Conservation (phyloP, 2,797 vertebrate species). For the Scomberomorus guttatus region DNA sequence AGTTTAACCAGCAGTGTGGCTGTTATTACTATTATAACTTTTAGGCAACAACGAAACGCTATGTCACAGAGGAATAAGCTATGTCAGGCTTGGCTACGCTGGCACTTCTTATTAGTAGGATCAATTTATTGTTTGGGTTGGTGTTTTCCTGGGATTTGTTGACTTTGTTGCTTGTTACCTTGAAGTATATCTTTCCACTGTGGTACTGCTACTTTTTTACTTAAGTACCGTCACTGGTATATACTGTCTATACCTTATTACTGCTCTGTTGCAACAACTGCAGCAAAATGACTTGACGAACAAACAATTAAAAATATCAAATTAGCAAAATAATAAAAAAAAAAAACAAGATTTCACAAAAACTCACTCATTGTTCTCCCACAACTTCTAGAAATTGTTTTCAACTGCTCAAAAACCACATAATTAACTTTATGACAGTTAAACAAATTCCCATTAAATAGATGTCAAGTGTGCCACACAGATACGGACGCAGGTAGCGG, state of each 20-base stretch:
- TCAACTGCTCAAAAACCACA: slow-evolving; percentile 15
- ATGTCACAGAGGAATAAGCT: too few species aligned
- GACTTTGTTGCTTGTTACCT: too few species aligned
- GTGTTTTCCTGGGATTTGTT: too few species aligned
- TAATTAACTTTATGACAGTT: slow-evolving; percentile 37
- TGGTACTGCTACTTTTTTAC: background rate
- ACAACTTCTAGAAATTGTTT: background rate
- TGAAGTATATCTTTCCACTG: too few species aligned
- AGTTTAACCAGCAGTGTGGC: too few species aligned
- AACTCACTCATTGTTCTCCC: background rate
- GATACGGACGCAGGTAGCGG: slow-evolving; percentile 60
- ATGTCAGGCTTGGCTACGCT: too few species aligned
- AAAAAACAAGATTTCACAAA: background rate
- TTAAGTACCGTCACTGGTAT: background rate
- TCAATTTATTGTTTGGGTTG: too few species aligned
- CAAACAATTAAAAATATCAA: background rate
- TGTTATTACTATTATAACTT: too few species aligned
- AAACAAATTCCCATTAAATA: slow-evolving; percentile 55
- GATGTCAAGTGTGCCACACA: slow-evolving; percentile 35
- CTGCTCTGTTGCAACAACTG: slow-evolving; percentile 7
- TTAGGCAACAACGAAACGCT: too few species aligned
- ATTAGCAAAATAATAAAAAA: slow-evolving; percentile 15
- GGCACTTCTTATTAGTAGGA: too few species aligned
- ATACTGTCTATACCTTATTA: background rate
- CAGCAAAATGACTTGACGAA: slow-evolving; percentile 7